These are phyloP conservation scores for Tautogolabrus adspersus DNA, from an alignment of 2,113 vertebrate species.

Conservation along the genomic window DNA sequence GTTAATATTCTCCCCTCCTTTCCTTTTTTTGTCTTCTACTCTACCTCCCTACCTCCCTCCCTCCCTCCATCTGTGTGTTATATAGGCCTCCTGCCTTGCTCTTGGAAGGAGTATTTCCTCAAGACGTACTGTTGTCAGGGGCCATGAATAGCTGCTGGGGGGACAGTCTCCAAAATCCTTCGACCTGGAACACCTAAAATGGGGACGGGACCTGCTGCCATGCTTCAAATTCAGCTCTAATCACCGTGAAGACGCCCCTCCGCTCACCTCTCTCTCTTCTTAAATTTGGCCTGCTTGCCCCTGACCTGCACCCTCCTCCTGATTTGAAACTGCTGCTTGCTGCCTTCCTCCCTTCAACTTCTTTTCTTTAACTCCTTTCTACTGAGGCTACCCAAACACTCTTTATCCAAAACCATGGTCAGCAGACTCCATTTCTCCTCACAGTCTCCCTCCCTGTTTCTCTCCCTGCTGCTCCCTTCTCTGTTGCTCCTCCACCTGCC, in stretches of 20 bases:
- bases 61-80: background rate
- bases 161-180: conserved; percentile 59
- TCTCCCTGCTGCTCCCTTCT: conserved; percentile 64
- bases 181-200: conserved; percentile 78
- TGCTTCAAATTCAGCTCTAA: conserved; percentile 69
- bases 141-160: conserved; percentile 76
- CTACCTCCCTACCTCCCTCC: background rate
- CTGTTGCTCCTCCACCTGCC: conserved; percentile 83
- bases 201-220: conserved; percentile 61
- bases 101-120: conserved; percentile 1
- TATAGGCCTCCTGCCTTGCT: conserved; percentile 34
- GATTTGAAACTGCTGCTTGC: conserved; percentile 40
- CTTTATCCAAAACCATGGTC: conserved; percentile 71
- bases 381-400: conserved; percentile 44
- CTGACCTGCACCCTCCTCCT: conserved; percentile 26
- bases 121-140: conserved; percentile 17
- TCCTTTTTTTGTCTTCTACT: background rate
- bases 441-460: conserved; percentile 32
- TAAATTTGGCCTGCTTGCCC: conserved; percentile 3
- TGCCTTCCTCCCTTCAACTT: conserved; percentile 10
- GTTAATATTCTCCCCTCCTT: background rate
- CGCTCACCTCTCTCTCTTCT: conserved; percentile 30
- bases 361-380: conserved; percentile 31
- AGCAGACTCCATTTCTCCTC: conserved; percentile 49
- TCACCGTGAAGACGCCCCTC: conserved; percentile 49